A percentile compares a stretch with the other conserved stretches of the same genome.
phyloP scores from a whole-genome alignment of 2,113 vertebrate species.

The Scortum barcoo region DNA sequence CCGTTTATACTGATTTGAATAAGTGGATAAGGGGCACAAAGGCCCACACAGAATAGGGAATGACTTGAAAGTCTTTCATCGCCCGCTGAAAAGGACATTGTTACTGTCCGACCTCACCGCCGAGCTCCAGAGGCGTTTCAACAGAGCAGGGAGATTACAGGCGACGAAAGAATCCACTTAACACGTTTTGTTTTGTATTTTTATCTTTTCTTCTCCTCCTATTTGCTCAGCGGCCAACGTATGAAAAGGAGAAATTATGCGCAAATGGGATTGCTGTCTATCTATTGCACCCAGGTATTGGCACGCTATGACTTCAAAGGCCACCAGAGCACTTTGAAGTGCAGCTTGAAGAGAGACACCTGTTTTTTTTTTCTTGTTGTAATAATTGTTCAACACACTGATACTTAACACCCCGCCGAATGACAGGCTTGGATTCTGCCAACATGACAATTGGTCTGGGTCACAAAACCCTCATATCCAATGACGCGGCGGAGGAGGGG shows the following conservation, averaged over 20 bases:
- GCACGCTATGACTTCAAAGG: slow-evolving; percentile 79
- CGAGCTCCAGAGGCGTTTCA: slow-evolving; percentile 64
- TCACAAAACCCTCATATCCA: slow-evolving; percentile 44
- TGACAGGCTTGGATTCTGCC: slow-evolving; percentile 62
- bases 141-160: slow-evolving; percentile 68
- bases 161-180: slow-evolving; percentile 81
- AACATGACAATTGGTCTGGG: slow-evolving; percentile 41
- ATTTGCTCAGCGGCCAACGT: slow-evolving; percentile 63
- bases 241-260: slow-evolving; percentile 75
- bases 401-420: slow-evolving; percentile 69
- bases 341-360: slow-evolving; percentile 71
- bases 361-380: slow-evolving; percentile 63
- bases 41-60: slow-evolving; percentile 67
- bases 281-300: slow-evolving; percentile 76
- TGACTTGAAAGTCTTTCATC: slow-evolving; percentile 78
- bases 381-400: slow-evolving; percentile 70
- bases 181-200: slow-evolving; percentile 79
- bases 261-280: slow-evolving; percentile 76
- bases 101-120: slow-evolving; percentile 70
- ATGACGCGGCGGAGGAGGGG: slow-evolving; percentile 14
- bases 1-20: slow-evolving; percentile 80
- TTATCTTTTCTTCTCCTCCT: slow-evolving; percentile 72
- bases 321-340: slow-evolving; percentile 79
- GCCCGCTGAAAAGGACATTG: slow-evolving; percentile 78
- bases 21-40: slow-evolving; percentile 82